Evolutionary conservation across 1,140 invertebrate genomes (phyloP).

Genomic region (Ips typographus): DNA sequence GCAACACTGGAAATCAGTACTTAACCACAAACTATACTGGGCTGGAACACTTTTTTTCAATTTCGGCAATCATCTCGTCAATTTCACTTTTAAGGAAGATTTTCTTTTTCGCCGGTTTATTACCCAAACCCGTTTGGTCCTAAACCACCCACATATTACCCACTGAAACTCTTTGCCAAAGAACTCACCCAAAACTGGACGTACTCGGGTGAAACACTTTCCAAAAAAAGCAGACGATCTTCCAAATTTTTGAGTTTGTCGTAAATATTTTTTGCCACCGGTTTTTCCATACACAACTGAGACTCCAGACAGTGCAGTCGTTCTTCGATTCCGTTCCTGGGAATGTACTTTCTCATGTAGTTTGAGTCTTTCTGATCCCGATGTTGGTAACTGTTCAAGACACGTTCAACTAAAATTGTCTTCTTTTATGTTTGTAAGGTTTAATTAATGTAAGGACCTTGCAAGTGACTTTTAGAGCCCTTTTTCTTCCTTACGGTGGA

Average conservation of each 20-base stretch:
- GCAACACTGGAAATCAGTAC: no score
- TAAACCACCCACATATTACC: no score
- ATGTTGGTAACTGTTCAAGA: slow-evolving; percentile 58
- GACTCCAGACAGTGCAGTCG: slow-evolving; percentile 60
- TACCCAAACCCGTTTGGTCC: neutral
- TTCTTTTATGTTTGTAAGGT: slow-evolving; percentile 10
- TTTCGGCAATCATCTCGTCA: slow-evolving; percentile 45
- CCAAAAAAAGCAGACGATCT: slow-evolving; percentile 64
- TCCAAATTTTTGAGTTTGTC: slow-evolving; percentile 66
- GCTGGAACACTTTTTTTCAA: slow-evolving; percentile 39
- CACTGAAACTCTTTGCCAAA: neutral
- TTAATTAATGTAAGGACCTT: slow-evolving; percentile 57
- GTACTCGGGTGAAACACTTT: slow-evolving; percentile 72
- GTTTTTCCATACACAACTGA: slow-evolving; percentile 57
- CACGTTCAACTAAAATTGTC: slow-evolving; percentile 57
- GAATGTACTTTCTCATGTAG: slow-evolving; percentile 46
- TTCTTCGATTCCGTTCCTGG: slow-evolving; percentile 57
- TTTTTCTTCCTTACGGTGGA: slow-evolving; percentile 63
- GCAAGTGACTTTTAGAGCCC: slow-evolving; percentile 69
- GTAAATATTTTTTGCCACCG: slow-evolving; percentile 61
- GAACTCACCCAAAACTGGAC: slow-evolving; percentile 63
- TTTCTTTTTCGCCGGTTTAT: slow-evolving; percentile 45
- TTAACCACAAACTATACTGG: no score
- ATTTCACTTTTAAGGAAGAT: slow-evolving; percentile 46
- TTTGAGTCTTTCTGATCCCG: slow-evolving; percentile 46